Evolutionary conservation across 2,888 invertebrate genomes (phyloP).

Genomic region (Macrosiphum euphorbiae): DNA sequence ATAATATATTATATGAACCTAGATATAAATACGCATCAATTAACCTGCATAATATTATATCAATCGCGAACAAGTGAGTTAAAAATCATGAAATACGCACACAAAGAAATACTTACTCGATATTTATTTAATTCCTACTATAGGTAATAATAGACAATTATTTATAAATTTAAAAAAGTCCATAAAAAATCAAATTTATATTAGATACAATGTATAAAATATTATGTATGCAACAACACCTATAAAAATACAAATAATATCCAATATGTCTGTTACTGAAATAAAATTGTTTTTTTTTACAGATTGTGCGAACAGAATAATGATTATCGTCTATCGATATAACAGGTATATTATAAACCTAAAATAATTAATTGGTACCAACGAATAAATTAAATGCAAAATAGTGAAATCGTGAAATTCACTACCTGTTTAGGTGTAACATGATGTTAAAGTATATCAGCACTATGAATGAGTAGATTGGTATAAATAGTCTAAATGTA

Average conservation of each 20-base stretch:
- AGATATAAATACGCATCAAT: too few relatives aligned
- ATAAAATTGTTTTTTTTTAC: background rate
- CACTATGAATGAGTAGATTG: too few relatives aligned
- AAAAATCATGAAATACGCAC: background rate
- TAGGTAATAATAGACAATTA: too few relatives aligned
- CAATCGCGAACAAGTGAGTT: background rate
- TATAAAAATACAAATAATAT: background rate
- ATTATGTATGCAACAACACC: background rate
- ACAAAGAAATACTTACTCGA: background rate
- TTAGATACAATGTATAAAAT: background rate
- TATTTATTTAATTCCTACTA: background rate
- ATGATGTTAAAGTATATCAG: too few relatives aligned
- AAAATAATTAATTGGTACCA: too few relatives aligned
- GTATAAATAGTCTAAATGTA: background rate
- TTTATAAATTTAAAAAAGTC: too few relatives aligned
- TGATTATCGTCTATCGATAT: background rate
- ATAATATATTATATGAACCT: too few relatives aligned
- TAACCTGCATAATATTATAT: too few relatives aligned
- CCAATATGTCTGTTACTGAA: background rate
- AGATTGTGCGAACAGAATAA: background rate
- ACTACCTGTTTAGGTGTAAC: background rate
- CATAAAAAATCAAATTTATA: too few relatives aligned
- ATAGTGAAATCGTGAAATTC: background rate
- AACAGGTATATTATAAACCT: too few relatives aligned
- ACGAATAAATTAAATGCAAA: background rate